phyloP scores from a whole-genome alignment of 2,888 invertebrate species.

The Atethmia centrago region DNA sequence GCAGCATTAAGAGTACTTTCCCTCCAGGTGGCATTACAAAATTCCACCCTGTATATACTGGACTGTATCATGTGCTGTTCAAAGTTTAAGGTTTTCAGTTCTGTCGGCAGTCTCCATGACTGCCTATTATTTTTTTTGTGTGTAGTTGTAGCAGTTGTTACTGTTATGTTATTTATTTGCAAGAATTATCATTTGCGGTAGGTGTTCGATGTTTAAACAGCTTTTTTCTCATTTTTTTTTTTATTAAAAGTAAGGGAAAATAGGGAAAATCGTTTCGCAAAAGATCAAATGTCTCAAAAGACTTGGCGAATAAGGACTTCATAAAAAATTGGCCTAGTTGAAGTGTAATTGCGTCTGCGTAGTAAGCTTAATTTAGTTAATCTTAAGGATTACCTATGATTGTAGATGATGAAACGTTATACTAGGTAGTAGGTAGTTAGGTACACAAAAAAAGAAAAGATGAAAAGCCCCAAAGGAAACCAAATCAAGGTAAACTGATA shows the following conservation, averaged over 20 bases:
- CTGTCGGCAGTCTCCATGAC: too few species aligned
- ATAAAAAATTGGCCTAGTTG: neutral
- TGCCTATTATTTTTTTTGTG: too few species aligned
- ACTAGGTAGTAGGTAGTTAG: too few species aligned
- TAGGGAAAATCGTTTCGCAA: slow-evolving; percentile 2
- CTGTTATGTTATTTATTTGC: neutral
- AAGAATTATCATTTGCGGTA: slow-evolving; percentile 3
- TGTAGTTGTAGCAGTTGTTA: too few species aligned
- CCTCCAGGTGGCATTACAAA: too few species aligned
- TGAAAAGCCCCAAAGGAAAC: neutral
- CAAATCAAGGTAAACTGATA: neutral
- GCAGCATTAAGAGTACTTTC: too few species aligned
- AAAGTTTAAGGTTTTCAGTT: too few species aligned
- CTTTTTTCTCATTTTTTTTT: neutral
- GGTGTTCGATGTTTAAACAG: neutral
- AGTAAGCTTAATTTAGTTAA: neutral
- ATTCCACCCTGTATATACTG: too few species aligned
- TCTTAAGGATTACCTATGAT: too few species aligned
- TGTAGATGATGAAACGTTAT: neutral
- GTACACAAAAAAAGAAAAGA: neutral
- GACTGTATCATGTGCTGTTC: too few species aligned
- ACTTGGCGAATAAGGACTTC: slow-evolving; percentile 2
- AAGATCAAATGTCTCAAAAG: slow-evolving; percentile 20
- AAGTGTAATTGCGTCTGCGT: slow-evolving; percentile 7
- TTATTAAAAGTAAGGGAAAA: neutral